A percentile compares a stretch with the other conserved stretches of the same genome.
Evolutionary conservation across 2,888 invertebrate genomes (phyloP).

Genomic region (Congeria kusceri): DNA sequence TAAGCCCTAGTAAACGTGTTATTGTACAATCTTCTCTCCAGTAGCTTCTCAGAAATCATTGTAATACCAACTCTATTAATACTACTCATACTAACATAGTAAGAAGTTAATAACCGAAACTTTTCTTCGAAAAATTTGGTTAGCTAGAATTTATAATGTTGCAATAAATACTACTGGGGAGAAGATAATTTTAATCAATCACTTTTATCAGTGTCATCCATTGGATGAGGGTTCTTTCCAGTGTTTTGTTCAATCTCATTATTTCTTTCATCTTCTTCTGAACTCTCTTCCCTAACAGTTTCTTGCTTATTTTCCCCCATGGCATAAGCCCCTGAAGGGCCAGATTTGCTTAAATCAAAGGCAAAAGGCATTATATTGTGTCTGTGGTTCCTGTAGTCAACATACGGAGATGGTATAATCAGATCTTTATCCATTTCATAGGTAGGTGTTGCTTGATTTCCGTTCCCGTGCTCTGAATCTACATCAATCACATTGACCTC

Average conservation of each 20-base stretch:
- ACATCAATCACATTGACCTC: slow-evolving; percentile 57
- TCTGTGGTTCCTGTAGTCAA: slow-evolving; percentile 55
- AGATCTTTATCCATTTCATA: slow-evolving; percentile 50
- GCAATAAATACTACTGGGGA: no score
- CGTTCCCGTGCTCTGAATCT: slow-evolving; percentile 42
- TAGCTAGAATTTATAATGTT: no score
- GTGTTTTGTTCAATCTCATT: slow-evolving; percentile 2
- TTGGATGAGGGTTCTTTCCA: not conserved
- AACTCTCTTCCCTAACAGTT: slow-evolving; percentile 8
- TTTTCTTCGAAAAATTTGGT: no score
- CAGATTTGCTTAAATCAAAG: slow-evolving; percentile 47
- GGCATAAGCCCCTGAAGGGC: slow-evolving; percentile 29
- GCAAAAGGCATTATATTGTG: slow-evolving; percentile 62
- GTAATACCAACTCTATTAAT: no score
- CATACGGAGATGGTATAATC: slow-evolving; percentile 51
- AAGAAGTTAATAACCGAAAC: no score
- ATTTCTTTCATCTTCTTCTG: slow-evolving; percentile 5
- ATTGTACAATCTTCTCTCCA: no score
- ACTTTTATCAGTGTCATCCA: not conserved
- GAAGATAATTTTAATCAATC: not conserved
- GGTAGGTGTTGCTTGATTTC: slow-evolving; percentile 21
- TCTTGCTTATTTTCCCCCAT: slow-evolving; percentile 13
- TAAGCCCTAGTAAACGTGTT: no score
- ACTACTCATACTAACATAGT: no score
- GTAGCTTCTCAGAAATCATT: no score